phyloP scores from a whole-genome alignment of 1,140 invertebrate genomes.

The Macrosteles quadrilineatus region DNA sequence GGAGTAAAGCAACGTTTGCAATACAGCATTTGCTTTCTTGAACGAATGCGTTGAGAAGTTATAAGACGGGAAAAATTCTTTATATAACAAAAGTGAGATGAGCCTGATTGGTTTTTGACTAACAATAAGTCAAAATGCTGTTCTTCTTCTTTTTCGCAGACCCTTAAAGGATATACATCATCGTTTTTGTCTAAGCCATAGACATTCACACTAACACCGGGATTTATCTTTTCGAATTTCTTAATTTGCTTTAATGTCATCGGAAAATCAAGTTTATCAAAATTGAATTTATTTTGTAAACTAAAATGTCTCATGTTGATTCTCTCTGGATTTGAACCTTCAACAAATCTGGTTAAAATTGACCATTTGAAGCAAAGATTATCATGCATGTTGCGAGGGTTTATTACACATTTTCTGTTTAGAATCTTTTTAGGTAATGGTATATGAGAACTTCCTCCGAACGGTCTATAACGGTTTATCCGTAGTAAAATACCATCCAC shows the following conservation, averaged over 20 bases:
- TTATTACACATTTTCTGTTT: background rate
- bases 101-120: background rate
- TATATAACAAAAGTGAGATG: slow-evolving; percentile 27
- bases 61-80: slow-evolving; percentile 12
- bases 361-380: slow-evolving; percentile 20
- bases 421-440: slow-evolving; percentile 7
- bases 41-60: background rate
- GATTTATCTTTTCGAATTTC: slow-evolving; percentile 25
- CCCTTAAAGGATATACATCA: slow-evolving; percentile 13
- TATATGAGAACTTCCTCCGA: background rate
- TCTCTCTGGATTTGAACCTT: background rate
- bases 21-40: background rate
- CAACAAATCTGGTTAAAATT: slow-evolving; percentile 5
- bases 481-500: slow-evolving; percentile 3
- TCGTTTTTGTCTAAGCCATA: slow-evolving; percentile 18
- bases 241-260: slow-evolving; percentile 1
- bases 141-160: background rate
- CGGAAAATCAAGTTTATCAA: slow-evolving; percentile 7
- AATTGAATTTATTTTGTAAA: slow-evolving; percentile 12
- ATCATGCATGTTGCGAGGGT: slow-evolving; percentile 12
- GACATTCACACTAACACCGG: slow-evolving; percentile 22
- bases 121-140: slow-evolving; percentile 24
- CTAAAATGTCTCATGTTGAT: background rate
- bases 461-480: background rate
- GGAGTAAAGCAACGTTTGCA: slow-evolving; percentile 28